Base-by-base conservation (phyloP, 2,113 vertebrate genomes). In the Chelonoidis abingdonii region DNA sequence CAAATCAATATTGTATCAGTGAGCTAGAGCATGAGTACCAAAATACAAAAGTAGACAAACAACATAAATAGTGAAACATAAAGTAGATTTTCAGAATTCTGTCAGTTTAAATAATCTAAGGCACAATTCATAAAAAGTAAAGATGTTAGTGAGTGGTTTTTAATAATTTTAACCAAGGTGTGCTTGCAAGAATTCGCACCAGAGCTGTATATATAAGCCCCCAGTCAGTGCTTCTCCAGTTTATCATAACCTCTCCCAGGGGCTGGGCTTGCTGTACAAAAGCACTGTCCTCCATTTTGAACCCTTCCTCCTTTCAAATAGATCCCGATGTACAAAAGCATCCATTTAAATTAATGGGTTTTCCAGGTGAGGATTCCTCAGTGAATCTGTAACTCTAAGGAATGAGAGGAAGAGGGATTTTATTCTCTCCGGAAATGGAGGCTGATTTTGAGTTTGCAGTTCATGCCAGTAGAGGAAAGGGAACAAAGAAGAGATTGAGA, bases 101-200 rank as follows among this genome's bases (percentile, higher is more conserved):
- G 8, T 72, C 16, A 72, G 4, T 21, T 22, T 38, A 72, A 72
- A 72, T 72, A 38, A 38, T 38, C n/a, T 72, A 38, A 22, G 29
- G 27, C 59, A 31, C 17, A 38, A 38, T n/a, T 38, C 17, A 72
- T 38, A 72, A 72, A 19, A 22, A 69, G 65, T 59, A 62, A 35
- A 62, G 59, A 62, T 8, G 69, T 72, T 38, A 72, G n/a, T 38
- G 17, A 8, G 19, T 4, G 35, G 54, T 14, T 76, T 3, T 6
- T 14, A 65, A 5, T 2, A 8, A 0, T 2, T 41, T 72, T 72
- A 6, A 1, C 24, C 50, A 9, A 44, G 14, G 4, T 0, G 2
- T 35, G 76, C 6, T n/a, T 12, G 2, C 0, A 3, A 29, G 38
- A 75, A 9, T 38, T n/a, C 17, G 4, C n/a, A 19, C 69, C 69